Percentiles rank a stretch among this genome's conserved stretches.
Evolutionary conservation across 2,888 invertebrate genomes (phyloP).

Genomic region (Gymnocheta viridis): DNA sequence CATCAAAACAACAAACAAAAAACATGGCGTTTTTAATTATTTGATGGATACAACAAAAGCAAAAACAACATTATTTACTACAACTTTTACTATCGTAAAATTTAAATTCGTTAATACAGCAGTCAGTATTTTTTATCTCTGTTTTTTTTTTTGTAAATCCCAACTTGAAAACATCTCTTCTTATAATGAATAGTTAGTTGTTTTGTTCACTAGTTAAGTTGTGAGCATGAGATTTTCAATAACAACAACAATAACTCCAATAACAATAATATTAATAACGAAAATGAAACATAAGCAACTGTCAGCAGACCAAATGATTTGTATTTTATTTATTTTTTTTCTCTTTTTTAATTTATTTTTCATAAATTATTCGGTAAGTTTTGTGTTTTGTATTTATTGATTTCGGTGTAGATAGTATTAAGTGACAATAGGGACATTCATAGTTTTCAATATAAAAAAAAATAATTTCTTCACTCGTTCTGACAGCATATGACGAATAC

Average conservation of each 20-base stretch:
- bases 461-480: no score
- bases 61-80: constrained; percentile 27
- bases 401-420: background rate
- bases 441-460: no score
- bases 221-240: constrained; percentile 4
- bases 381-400: constrained; percentile 23
- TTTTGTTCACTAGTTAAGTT: constrained; percentile 8
- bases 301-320: constrained; percentile 81
- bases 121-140: background rate
- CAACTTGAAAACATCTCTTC: constrained; percentile 32
- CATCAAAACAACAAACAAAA: constrained; percentile 32
- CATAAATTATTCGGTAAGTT: constrained; percentile 80
- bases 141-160: constrained; percentile 21
- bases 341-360: constrained; percentile 79
- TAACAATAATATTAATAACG: constrained; percentile 50
- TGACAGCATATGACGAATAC: no score
- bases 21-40: constrained; percentile 65
- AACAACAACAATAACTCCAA: constrained; percentile 45
- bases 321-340: constrained; percentile 75
- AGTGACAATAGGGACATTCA: background rate
- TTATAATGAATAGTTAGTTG: constrained; percentile 20
- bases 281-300: constrained; percentile 74
- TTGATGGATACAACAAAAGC: constrained; percentile 54
- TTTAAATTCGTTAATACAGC: constrained; percentile 46
- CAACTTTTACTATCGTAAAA: constrained; percentile 22